phyloP scores from a whole-genome alignment of 2,888 invertebrate genomes.

The Siphlonurus alternatus region DNA sequence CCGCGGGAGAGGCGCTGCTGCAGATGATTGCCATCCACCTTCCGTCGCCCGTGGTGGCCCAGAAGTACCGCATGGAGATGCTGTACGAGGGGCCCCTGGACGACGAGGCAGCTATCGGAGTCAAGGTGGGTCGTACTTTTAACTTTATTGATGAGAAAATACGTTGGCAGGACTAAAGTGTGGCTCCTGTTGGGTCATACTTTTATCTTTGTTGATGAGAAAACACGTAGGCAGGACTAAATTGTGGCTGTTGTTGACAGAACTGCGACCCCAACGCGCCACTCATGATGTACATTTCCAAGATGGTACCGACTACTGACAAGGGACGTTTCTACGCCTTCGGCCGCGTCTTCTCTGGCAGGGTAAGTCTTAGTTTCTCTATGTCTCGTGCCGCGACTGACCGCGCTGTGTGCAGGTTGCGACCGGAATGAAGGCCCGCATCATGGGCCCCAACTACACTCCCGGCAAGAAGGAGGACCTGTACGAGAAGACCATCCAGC shows the following conservation, averaged over 20 bases:
- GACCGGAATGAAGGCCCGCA: conserved; percentile 87
- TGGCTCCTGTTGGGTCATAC: too few relatives aligned
- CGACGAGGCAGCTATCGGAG: conserved; percentile 84
- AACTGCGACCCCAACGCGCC: conserved; percentile 93
- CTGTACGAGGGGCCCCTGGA: conserved; percentile 97
- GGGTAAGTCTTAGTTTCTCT: conserved; percentile 28
- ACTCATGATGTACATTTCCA: conserved; percentile 99
- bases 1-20: conserved; percentile 97
- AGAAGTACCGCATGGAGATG: conserved; percentile 99
- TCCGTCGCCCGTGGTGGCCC: conserved; percentile 97
- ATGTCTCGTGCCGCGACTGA: background rate
- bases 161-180: too few relatives aligned
- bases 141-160: too few relatives aligned
- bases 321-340: conserved; percentile 99
- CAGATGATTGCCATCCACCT: conserved; percentile 99
- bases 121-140: conserved; percentile 43
- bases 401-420: conserved; percentile 30
- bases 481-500: conserved; percentile 97
- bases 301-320: conserved; percentile 99
- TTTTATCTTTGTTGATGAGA: background rate
- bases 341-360: conserved; percentile 98
- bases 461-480: conserved; percentile 99
- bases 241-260: conserved; percentile 31
- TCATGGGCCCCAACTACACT: conserved; percentile 97
- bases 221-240: too few relatives aligned